Evolutionary conservation across 1,140 invertebrate species (phyloP), one percentile per base, ranked within the genome.

Genomic region (Psix sp.): DNA sequence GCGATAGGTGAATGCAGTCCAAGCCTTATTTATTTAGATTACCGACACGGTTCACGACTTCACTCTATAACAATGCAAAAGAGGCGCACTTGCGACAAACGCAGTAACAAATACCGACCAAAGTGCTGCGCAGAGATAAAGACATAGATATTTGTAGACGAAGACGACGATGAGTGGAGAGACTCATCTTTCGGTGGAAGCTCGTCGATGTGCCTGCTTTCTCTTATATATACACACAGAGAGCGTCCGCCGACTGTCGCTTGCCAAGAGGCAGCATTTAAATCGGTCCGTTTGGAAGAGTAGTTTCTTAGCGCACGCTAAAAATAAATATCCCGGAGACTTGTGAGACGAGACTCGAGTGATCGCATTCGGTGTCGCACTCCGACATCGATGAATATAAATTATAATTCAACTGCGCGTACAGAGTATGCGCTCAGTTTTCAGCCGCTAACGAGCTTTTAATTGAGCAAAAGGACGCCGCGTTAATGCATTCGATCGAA

Each of bases 1-100:
- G 77, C 77, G 76, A 67, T 74, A 70, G 71, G 66, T 40, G 45
- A 62, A 65, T 73, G 70, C 31, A 7, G 29, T 48, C 39, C 54
- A 14, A 63, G 31, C 43, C 72, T 79, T 79, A 82, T 82, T 84
- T 84, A 84, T 84, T 81, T 82, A 77, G 74, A 82, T 80, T 78
- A 77, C 54, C 77, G 68, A 77, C 77, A 79, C 78, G 79, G 79
- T 82, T 77, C 75, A 75, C 70, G 57, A 49, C 79, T 70, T 74
- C 62, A 36, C 35, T 60, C 54, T 36, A 17, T 60, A 26, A 9
- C 38, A 20, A 9, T 40, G 42, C 38, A 26, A 70, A 52, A 74
- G 59, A 46, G 40, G 4, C 56, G 9, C 31, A n/a, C n/a, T n/a
- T n/a, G 10, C 31, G 24, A 43, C 38, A 36, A 42, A 45, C 36